phyloP scores from a whole-genome alignment of 2,797 vertebrate species.

The Anableps anableps region DNA sequence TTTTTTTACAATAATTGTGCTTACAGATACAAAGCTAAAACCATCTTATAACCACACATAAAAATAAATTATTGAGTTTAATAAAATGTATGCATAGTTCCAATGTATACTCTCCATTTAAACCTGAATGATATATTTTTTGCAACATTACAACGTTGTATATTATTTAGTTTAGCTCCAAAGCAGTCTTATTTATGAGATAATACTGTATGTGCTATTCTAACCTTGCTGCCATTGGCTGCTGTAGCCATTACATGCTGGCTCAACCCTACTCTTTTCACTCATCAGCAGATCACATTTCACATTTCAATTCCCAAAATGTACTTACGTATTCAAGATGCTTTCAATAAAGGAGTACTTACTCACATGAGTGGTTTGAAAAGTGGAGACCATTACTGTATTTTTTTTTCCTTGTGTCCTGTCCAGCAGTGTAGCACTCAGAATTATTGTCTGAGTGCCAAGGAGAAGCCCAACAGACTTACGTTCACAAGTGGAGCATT shows the following conservation, averaged over 20 bases:
- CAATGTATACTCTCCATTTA: slow-evolving; percentile 18
- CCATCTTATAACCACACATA: background rate
- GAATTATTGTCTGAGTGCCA: background rate
- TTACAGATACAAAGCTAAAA: background rate
- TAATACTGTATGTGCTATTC: slow-evolving; percentile 9
- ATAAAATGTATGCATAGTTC: slow-evolving; percentile 1
- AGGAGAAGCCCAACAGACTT: background rate
- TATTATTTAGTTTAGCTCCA: slow-evolving; percentile 42
- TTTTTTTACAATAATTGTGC: background rate
- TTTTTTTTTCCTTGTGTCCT: slow-evolving; percentile 6
- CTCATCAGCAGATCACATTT: slow-evolving; percentile 68
- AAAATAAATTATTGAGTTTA: slow-evolving; percentile 1
- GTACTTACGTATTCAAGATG: slow-evolving; percentile 59
- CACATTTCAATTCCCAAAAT: slow-evolving; percentile 72
- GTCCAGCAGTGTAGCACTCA: background rate
- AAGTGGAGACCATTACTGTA: slow-evolving; percentile 71
- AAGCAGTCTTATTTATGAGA: slow-evolving; percentile 18
- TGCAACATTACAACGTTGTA: slow-evolving; percentile 36
- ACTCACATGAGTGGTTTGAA: slow-evolving; percentile 71
- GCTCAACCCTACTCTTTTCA: slow-evolving; percentile 49
- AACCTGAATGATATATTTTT: slow-evolving; percentile 9
- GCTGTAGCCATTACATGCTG: slow-evolving; percentile 42
- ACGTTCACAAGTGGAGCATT: background rate
- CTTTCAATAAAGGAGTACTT: slow-evolving; percentile 67
- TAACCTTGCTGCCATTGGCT: slow-evolving; percentile 35